Evolutionary conservation across 2,797 vertebrate species (phyloP), one percentile per base, ranked within the genome.

Genomic region (Melanotaenia parkinsoni): DNA sequence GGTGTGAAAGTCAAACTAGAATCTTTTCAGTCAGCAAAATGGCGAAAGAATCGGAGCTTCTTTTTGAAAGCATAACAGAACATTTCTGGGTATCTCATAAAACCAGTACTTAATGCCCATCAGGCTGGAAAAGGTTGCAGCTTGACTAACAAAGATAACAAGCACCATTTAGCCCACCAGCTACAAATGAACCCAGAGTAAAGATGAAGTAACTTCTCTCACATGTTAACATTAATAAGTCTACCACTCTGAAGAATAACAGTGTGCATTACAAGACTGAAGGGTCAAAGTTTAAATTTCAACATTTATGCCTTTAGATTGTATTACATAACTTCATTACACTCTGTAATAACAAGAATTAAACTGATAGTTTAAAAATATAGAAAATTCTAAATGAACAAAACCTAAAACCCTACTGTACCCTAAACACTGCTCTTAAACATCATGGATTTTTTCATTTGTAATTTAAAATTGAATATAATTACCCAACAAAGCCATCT

Each of bases 401-500:
- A 45, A 6, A 20, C 18, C 18, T 45, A 18, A 16, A 45, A 45
- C 16, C 16, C 43, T 5, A 20, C 20, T 47, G 7, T n/a, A 3
- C 20, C n/a, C 18, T 20, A 47, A 47, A 47, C 18, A 45, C 16
- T 18, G 5, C 16, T 18, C 14, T 45, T 45, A 5, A n/a, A 47
- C 47, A n/a, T 9, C 7, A n/a, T n/a, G n/a, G 9, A 10, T 50
- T 50, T n/a, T n/a, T 45, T n/a, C 22, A 30, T 30, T 5, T 30
- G 30, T 11, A 9, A n/a, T 50, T 3, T 50, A 50, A 50, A 65
- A 24, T 7, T 22, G 30, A 33, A 16, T 32, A 67, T 37, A 61
- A 20, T 81, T 92, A 95, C 95, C 95, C 93, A 43, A 82, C 43
- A 56, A 84, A 93, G 58, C 94, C 94, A n/a, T 95, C 93, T 3